A percentile compares a stretch with the other conserved stretches of the same genome.
These are phyloP conservation scores for Aporrectodea caliginosa DNA, from an alignment of 1,140 invertebrate species.

Conservation along the genomic window DNA sequence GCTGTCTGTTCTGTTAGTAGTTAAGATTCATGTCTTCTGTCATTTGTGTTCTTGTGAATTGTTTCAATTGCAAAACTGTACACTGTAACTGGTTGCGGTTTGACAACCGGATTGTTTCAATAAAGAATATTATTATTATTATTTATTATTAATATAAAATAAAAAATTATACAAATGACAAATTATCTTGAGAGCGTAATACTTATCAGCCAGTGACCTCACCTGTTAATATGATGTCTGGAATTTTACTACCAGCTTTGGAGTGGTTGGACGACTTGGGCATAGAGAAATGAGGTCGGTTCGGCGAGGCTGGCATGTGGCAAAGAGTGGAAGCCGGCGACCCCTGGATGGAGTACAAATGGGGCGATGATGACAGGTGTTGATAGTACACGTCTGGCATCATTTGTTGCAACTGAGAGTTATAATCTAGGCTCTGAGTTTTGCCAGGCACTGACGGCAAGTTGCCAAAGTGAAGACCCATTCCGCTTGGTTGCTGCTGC, in stretches of 20 bases:
- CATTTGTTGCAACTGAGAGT: not conserved
- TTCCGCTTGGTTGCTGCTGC: not conserved
- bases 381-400: not conserved
- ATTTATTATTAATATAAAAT: too few species aligned
- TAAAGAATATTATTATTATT: too few species aligned
- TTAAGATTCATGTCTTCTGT: too few species aligned
- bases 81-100: too few species aligned
- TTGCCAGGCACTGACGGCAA: not conserved
- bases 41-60: too few species aligned
- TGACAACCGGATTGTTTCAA: too few species aligned
- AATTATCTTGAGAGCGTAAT: too few species aligned
- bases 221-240: not conserved
- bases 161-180: too few species aligned
- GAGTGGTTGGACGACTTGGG: not conserved
- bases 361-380: not conserved
- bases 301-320: not conserved
- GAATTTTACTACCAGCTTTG: not conserved
- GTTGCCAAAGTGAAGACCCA: not conserved
- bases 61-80: too few species aligned
- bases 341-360: not conserved
- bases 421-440: not conserved
- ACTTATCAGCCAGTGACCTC: too few species aligned
- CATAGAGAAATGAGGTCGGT: not conserved
- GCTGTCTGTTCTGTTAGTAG: too few species aligned
- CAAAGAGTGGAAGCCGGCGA: not conserved